Conservation (phyloP, 2,888 invertebrate genomes). For the Hoplodrina ambigua region DNA sequence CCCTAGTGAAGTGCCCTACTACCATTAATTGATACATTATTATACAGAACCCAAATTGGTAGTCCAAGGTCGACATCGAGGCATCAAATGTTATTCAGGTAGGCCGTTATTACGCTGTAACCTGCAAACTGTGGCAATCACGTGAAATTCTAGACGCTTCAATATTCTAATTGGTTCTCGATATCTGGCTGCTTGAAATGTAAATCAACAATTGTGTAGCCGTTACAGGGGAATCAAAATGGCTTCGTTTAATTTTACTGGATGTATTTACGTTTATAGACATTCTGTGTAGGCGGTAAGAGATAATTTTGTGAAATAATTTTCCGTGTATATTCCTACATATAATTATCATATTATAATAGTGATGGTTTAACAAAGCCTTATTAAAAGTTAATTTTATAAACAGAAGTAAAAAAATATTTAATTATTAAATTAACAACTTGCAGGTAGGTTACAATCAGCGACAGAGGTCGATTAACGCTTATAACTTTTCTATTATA, state of each 20-base stretch:
- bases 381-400: background rate
- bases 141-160: conserved; percentile 36
- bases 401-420: conserved; percentile 1
- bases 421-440: too few relatives aligned
- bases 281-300: background rate
- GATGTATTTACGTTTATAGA: background rate
- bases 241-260: conserved; percentile 31
- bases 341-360: too few relatives aligned
- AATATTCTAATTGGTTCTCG: conserved; percentile 50
- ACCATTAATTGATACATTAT: conserved; percentile 46
- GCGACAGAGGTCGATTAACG: too few relatives aligned
- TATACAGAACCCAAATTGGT: conserved; percentile 45
- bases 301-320: background rate
- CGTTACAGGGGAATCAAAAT: conserved; percentile 10
- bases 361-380: background rate
- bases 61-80: conserved; percentile 31
- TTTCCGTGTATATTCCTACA: background rate
- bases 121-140: conserved; percentile 39
- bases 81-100: conserved; percentile 46
- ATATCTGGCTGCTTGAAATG: conserved; percentile 35
- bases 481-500: too few relatives aligned
- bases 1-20: background rate
- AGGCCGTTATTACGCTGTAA: conserved; percentile 27
- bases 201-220: conserved; percentile 32
- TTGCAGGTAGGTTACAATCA: too few relatives aligned